Base-by-base conservation (phyloP, 2,888 invertebrate species). In the Eurytoma adleriae region DNA sequence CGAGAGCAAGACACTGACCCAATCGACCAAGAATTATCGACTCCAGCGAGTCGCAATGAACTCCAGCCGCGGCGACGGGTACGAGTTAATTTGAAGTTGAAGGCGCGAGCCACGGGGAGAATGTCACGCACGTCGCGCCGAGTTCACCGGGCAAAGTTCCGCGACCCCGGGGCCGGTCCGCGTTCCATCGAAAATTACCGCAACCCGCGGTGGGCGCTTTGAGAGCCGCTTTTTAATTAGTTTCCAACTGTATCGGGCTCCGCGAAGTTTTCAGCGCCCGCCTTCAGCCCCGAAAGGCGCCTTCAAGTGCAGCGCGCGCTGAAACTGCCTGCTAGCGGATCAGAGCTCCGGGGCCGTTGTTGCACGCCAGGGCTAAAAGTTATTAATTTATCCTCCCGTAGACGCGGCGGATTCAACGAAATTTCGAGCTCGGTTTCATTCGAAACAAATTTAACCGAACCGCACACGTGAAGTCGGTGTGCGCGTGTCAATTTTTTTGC, bases 211-310 rank as follows among this genome's bases (percentile, higher is more conserved):
- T 24, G 78, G 78, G 16, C 67, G 77, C 80, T 81, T 81, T 82
- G 80, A 82, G 69, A 76, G 67, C 50, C 75, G 82, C 81, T 83
- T 83, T 83, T 83, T 83, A 83, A 83, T 83, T 83, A 83, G 83
- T 83, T 83, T 79, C 66, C 40, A 83, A 83, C 83, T 81, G 48
- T 76, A 79, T 70, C 57, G 70, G 71, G 14, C 4, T 24, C 18
- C 2, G 13, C 54, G 24, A 82, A 82, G 75, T 82, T 82, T 73
- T 62, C 79, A 52, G 54, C 57, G 24, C 62, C 64, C 57, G 64
- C 72, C 70, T 77, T 64, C 64, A 18, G 20, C 30, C 54, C 20
- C 27, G 56, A 14, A 57, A 80, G 52, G 64, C 76, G 54, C 78
- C 80, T 80, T 82, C 82, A 80, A 78, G 80, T 76, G 82, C 82